Evolutionary conservation across 2,113 vertebrate species (phyloP), one percentile per base, ranked within the genome.

Genomic region (Aptenodytes patagonicus): DNA sequence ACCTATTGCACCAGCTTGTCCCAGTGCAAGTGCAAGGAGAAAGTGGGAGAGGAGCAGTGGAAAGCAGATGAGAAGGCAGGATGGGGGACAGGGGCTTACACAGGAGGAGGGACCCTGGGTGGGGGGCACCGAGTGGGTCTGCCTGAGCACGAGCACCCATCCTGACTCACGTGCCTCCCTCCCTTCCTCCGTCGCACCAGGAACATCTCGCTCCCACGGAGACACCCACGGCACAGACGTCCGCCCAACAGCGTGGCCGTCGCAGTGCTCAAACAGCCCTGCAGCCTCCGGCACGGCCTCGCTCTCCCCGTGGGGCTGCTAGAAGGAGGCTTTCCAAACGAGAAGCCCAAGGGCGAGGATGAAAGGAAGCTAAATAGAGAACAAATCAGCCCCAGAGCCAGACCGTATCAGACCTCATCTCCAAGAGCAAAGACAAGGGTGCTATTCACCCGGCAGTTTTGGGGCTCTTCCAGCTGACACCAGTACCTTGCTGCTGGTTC

Each of bases 371-470:
- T 29, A 17, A 46, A n/a, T 1, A 31, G 36, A 29, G 29, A 40
- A 47, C n/a, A 65, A 68, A 58, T 25, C 46, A 81, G 6, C 26
- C 25, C 29, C 40, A 38, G 52, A 21, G 44, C 44, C 24, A 6
- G 6, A 7, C 21, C 2, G 0, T 14, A 17, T 13, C 57, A 17
- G 5, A 31, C 17, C 60, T 60, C 44, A 20, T 7, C 58, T 79
- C 26, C 52, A 40, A 52, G 46, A 58, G 29, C 38, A 31, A 46
- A 77, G 71, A 34, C 32, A 52, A n/a, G 29, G 38, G 16, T 51
- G 19, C 15, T 69, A 17, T 8, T 82, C 28, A n/a, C 24, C 47
- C 5, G 1, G 9, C 2, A 1, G 22, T 32, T 21, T 60, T 2
- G 0, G 44, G 38, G 29, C 3, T 15, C 11, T 66, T 72, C 57